phyloP scores from a whole-genome alignment of 2,888 invertebrate species.

The Saturnia pavonia region DNA sequence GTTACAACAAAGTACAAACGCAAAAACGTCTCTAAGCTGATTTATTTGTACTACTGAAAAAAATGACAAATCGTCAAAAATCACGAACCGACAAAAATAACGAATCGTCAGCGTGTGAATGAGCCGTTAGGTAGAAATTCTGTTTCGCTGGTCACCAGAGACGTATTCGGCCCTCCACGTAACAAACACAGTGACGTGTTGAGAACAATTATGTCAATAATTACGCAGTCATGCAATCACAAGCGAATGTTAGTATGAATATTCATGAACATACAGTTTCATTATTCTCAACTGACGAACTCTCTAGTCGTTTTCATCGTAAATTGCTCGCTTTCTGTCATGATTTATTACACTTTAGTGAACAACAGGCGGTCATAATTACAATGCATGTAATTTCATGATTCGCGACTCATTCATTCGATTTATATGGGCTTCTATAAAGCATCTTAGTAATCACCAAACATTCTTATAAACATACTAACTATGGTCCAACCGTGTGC shows the following conservation, averaged over 20 bases:
- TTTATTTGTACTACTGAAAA: no score
- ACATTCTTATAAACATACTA: not conserved
- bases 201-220: conserved; percentile 15
- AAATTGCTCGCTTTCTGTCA: conserved; percentile 19
- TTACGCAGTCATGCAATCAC: conserved; percentile 14
- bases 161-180: not conserved
- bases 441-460: not conserved
- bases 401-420: conserved; percentile 1
- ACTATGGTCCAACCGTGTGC: no score
- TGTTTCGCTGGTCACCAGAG: not conserved
- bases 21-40: no score
- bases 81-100: no score
- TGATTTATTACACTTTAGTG: conserved; percentile 12
- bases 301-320: conserved; percentile 19
- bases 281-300: conserved; percentile 24
- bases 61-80: no score
- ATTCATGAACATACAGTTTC: conserved; percentile 21
- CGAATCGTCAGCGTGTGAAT: no score
- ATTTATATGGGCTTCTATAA: not conserved
- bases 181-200: not conserved
- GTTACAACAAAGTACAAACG: no score
- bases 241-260: conserved; percentile 15
- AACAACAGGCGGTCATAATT: conserved; percentile 10
- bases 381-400: conserved; percentile 9
- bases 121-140: not conserved